Base-by-base conservation (phyloP, 1,140 invertebrate genomes). In the Triops longicaudatus region DNA sequence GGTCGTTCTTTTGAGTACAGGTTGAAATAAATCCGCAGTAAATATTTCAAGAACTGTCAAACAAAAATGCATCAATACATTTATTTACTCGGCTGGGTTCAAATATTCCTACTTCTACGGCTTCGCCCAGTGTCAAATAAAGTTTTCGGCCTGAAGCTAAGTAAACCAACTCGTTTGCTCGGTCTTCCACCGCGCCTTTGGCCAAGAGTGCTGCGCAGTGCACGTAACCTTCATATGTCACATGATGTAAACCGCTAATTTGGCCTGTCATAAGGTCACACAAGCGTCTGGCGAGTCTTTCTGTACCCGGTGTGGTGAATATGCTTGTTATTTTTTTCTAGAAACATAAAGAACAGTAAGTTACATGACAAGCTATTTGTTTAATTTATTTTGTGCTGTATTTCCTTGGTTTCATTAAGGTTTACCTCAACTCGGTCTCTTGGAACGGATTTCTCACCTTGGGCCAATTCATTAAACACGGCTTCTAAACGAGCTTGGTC, bases 181-280 rank as follows among this genome's bases (percentile, higher is more conserved):
- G 41, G 28, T 77, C 76, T 31, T 77, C 76, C 17, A 77, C n/a
- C 26, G 73, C 26, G 42, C 76, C 76, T 74, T 77, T 77, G 72
- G 43, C 72, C 76, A 77, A 73, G 26, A 77, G 72, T 11, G 76
- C 76, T n/a, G 76, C 76, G 73, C 76, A 77, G 41, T 77, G 76
- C n/a, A 73, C 4, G 22, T 77, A 77, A 42, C 76, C 76, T 28
- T 77, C 76, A 43, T 42, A 73, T 37, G 76, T 77, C 26, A 77
- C 72, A 14, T 71, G 63, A 17, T 77, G 63, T 9, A 73, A 44
- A 41, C 63, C 72, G 42, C 26, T 42, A 26, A 77, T 77, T 77
- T 77, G 76, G 22, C 76, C 76, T 28, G 76, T 77, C 76, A 77
- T 77, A 9, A 77, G 31, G 37, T 77, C 76, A 43, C 76, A 77